These are phyloP conservation scores for Actinopyga echinites DNA, from an alignment of 53 echinoderm and acorn worm genomes.

Conservation along the genomic window DNA sequence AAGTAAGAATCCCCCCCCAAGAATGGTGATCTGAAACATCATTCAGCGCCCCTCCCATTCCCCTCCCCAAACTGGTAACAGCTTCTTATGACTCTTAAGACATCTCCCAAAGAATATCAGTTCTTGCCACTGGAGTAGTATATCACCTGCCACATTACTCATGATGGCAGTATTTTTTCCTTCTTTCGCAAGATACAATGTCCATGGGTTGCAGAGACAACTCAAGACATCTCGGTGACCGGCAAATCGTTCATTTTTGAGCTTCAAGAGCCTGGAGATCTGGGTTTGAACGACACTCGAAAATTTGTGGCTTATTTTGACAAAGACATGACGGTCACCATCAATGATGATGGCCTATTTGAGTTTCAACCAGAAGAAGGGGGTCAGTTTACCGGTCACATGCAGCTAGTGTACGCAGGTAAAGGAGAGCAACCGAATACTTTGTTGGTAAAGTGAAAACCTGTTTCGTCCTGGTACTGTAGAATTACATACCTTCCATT, in stretches of 20 bases:
- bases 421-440: too few relatives aligned
- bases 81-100: too few relatives aligned
- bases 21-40: too few relatives aligned
- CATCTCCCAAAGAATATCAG: too few relatives aligned
- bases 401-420: constrained; percentile 87
- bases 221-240: constrained; percentile 18
- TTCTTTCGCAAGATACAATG: constrained; percentile 41
- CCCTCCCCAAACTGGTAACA: too few relatives aligned
- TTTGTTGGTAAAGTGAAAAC: too few relatives aligned
- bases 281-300: constrained; percentile 42
- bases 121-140: not conserved
- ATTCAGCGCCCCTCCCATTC: too few relatives aligned
- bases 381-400: constrained; percentile 60
- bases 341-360: constrained; percentile 48
- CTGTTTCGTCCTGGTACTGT: too few relatives aligned
- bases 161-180: not conserved
- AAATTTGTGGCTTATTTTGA: constrained; percentile 82
- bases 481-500: too few relatives aligned
- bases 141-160: not conserved
- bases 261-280: constrained; percentile 58
- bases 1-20: too few relatives aligned
- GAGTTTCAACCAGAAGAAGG: constrained; percentile 23
- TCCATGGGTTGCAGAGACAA: constrained; percentile 17
- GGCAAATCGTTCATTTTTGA: constrained; percentile 70
- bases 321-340: constrained; percentile 55